Percentiles rank a stretch among this genome's conserved stretches.
These are phyloP conservation scores for Ceyx cyanopectus DNA, from an alignment of 2,113 vertebrate genomes.

Conservation along the genomic window DNA sequence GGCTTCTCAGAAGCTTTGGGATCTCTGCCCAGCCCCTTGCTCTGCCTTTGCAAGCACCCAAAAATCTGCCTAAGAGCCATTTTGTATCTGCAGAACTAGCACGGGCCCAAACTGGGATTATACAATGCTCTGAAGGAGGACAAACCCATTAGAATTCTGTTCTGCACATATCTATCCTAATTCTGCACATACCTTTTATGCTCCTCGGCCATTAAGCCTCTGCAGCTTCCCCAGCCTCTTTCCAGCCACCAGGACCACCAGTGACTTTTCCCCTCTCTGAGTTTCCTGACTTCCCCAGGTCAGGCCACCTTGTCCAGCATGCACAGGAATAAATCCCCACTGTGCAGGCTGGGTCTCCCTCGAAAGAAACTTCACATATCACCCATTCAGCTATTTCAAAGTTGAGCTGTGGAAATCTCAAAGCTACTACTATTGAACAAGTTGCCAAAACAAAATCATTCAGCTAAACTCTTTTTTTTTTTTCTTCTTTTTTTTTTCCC, in stretches of 20 bases:
- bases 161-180: fast-evolving
- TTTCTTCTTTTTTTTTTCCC: background rate
- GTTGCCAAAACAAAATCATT: constrained; percentile 52
- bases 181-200: background rate
- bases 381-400: background rate
- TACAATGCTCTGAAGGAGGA: background rate
- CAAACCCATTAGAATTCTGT: background rate
- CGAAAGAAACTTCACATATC: background rate
- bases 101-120: background rate
- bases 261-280: background rate
- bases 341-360: background rate
- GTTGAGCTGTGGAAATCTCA: background rate
- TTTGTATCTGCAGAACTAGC: background rate
- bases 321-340: background rate
- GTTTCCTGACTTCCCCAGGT: background rate
- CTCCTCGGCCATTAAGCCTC: fast-evolving
- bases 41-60: fast-evolving
- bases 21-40: background rate
- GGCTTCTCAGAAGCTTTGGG: background rate
- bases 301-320: background rate
- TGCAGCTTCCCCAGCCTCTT: background rate
- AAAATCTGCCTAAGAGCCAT: background rate
- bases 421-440: constrained; percentile 31
- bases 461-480: background rate
- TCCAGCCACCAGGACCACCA: fast-evolving